These are phyloP conservation scores for Allobates femoralis DNA, from an alignment of 2,797 vertebrate genomes.

Conservation along the genomic window DNA sequence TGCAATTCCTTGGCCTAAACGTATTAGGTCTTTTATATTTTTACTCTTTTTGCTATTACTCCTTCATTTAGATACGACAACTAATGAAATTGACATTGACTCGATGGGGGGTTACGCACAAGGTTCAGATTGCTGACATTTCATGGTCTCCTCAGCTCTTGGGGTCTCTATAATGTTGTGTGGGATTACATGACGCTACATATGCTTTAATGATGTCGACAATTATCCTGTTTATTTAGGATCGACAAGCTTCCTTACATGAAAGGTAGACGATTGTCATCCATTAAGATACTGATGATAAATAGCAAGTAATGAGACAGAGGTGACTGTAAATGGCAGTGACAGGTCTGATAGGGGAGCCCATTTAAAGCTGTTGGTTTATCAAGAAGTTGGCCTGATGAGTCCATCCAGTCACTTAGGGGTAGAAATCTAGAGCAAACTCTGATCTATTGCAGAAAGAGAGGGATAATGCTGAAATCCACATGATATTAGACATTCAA, in stretches of 20 bases:
- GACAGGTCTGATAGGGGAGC: conserved; percentile 9
- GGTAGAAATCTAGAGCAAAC: not conserved
- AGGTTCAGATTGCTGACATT: too few relatives aligned
- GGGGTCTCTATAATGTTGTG: too few relatives aligned
- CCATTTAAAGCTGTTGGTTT: conserved; percentile 31
- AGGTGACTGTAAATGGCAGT: not conserved
- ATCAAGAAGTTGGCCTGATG: conserved; percentile 23
- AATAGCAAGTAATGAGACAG: not conserved
- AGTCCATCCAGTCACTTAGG: conserved; percentile 27
- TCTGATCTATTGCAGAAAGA: not conserved
- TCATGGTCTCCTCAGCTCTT: not conserved
- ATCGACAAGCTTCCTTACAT: not conserved
- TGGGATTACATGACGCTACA: not conserved
- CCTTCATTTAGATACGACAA: too few relatives aligned
- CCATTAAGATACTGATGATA: conserved; percentile 19
- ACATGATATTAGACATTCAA: not conserved
- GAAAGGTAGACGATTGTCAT: not conserved
- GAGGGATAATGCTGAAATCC: not conserved
- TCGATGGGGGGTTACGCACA: not conserved
- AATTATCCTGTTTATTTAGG: not conserved
- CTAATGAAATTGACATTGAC: not conserved
- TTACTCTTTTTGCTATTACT: too few relatives aligned
- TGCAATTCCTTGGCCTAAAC: too few relatives aligned
- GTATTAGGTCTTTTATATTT: too few relatives aligned
- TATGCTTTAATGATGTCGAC: not conserved